A percentile compares a stretch with the other conserved stretches of the same genome.
These are phyloP conservation scores for Caenorhabditis remanei DNA, from an alignment of 1,140 invertebrate species.

Conservation along the genomic window DNA sequence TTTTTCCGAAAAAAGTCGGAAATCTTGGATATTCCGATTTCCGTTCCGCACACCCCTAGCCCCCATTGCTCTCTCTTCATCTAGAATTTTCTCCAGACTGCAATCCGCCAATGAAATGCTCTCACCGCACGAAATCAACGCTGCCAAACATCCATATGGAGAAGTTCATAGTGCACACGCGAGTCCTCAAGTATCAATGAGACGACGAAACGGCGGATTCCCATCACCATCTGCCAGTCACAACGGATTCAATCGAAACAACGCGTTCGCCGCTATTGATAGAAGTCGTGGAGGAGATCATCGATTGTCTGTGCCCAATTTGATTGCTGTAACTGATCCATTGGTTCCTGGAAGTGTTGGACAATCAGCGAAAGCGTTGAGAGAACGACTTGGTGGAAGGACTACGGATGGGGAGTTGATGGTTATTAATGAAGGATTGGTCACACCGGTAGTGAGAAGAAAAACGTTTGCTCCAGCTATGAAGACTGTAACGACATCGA, in stretches of 20 bases:
- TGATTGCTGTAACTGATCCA: constrained; percentile 58
- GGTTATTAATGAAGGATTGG: constrained; percentile 73
- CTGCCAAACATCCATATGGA: constrained; percentile 8
- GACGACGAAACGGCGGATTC: constrained; percentile 21
- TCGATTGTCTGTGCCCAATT: constrained; percentile 66
- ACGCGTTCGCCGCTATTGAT: background rate
- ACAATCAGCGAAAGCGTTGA: constrained; percentile 60
- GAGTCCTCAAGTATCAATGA: constrained; percentile 9
- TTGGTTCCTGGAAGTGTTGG: constrained; percentile 36
- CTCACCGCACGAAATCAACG: background rate
- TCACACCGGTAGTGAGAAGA: constrained; percentile 72
- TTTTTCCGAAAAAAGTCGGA: too few species aligned
- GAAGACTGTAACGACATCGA: background rate
- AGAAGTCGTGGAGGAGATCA: constrained; percentile 56
- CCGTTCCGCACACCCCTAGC: too few species aligned
- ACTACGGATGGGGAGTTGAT: constrained; percentile 60
- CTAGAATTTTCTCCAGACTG: constrained; percentile 29
- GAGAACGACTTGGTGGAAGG: constrained; percentile 60
- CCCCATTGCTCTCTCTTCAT: too few species aligned
- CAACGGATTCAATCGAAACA: constrained; percentile 8
- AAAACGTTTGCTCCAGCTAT: constrained; percentile 64
- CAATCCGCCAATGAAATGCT: constrained; percentile 57
- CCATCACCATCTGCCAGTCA: constrained; percentile 5
- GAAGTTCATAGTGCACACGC: constrained; percentile 48
- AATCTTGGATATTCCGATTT: too few species aligned